Conservation (phyloP, 92 coral and sea anemone genomes). For the Meandrina meandrites region DNA sequence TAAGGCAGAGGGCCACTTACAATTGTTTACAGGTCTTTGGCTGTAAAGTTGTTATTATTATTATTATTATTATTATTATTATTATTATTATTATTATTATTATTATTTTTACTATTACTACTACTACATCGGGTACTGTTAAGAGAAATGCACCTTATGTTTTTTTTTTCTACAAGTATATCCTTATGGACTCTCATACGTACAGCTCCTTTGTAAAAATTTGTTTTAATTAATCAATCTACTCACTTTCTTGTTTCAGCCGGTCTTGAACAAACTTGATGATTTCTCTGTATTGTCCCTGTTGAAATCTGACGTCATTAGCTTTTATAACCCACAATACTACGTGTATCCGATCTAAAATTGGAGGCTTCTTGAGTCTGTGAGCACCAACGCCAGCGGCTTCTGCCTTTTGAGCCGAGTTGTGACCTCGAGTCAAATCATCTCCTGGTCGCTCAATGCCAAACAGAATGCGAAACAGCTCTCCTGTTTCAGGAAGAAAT, state of each 20-base stretch:
- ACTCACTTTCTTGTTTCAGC: slow-evolving; percentile 22
- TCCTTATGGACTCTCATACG: not conserved
- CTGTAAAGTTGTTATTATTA: too few relatives aligned
- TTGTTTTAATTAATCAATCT: too few relatives aligned
- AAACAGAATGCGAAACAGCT: slow-evolving; percentile 1
- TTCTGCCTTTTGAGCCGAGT: slow-evolving; percentile 37
- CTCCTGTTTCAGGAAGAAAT: not conserved
- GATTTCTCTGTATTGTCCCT: slow-evolving; percentile 11
- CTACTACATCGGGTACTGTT: too few relatives aligned
- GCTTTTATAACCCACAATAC: slow-evolving; percentile 13
- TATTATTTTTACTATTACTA: too few relatives aligned
- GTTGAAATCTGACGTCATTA: too few relatives aligned
- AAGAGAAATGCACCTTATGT: too few relatives aligned
- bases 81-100: too few relatives aligned
- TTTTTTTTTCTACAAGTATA: not conserved
- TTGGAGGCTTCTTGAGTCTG: slow-evolving; percentile 66
- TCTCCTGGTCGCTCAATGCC: slow-evolving; percentile 10
- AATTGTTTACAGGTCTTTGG: too few relatives aligned
- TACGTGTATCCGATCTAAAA: slow-evolving; percentile 56
- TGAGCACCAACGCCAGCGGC: slow-evolving; percentile 54
- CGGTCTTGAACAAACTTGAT: slow-evolving; percentile 23
- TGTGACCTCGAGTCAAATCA: not conserved
- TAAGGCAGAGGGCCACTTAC: too few relatives aligned
- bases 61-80: too few relatives aligned
- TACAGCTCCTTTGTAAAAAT: not conserved